Evolutionary conservation across 2,888 invertebrate species (phyloP).

Genomic region (Empis livida): DNA sequence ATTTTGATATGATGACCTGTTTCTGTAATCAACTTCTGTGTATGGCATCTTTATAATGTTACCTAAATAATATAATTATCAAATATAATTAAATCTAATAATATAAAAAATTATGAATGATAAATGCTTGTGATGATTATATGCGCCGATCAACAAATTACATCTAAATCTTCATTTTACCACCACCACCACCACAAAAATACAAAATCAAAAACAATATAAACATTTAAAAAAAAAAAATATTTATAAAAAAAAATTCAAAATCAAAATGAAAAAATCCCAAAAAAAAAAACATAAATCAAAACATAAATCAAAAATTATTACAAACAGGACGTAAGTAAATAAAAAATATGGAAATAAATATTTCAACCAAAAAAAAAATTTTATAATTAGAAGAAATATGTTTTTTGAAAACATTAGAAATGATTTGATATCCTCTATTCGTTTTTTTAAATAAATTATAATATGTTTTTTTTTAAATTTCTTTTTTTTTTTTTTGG

Average conservation of each 20-base stretch:
- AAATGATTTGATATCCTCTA: not conserved
- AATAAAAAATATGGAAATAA: conserved; percentile 10
- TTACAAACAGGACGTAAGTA: conserved; percentile 21
- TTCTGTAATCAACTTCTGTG: too few relatives aligned
- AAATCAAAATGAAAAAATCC: conserved; percentile 2
- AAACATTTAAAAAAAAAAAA: conserved; percentile 7
- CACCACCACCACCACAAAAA: conserved; percentile 1
- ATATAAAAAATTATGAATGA: too few relatives aligned
- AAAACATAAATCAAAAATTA: conserved; percentile 10
- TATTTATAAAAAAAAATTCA: conserved; percentile 13
- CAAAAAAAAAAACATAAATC: conserved; percentile 10
- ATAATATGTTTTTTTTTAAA: too few relatives aligned
- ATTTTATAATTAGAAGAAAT: too few relatives aligned
- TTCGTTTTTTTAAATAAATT: not conserved
- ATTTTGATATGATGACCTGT: too few relatives aligned
- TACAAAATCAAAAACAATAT: not conserved
- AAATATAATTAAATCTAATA: too few relatives aligned
- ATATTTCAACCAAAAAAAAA: too few relatives aligned
- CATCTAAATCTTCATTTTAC: not conserved
- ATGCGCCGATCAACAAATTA: too few relatives aligned
- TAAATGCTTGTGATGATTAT: too few relatives aligned
- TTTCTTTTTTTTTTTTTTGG: too few relatives aligned
- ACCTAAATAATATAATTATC: too few relatives aligned
- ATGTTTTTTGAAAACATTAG: not conserved
- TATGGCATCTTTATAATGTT: too few relatives aligned